phyloP scores from a whole-genome alignment of 2,888 invertebrate genomes.

The Drosophila neotestacea region DNA sequence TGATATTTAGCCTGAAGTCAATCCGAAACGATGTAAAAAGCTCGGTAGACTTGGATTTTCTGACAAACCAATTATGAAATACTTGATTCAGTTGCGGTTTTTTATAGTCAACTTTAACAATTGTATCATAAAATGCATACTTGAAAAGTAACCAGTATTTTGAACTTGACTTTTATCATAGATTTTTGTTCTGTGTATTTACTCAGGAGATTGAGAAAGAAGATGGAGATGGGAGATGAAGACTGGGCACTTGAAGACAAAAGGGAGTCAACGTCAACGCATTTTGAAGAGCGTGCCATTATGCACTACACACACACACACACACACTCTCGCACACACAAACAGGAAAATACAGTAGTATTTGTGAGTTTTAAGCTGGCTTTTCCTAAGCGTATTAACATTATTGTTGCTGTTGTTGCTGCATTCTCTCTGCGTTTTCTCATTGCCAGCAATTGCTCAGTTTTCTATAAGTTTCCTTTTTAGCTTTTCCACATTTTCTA shows the following conservation, averaged over 20 bases:
- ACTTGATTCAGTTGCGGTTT: too few species aligned
- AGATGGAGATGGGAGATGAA: neutral
- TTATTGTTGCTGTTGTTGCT: constrained; percentile 25
- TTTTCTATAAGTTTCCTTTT: constrained; percentile 30
- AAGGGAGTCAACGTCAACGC: constrained; percentile 67
- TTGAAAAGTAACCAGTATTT: too few species aligned
- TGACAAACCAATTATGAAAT: too few species aligned
- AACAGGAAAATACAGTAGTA: constrained; percentile 7
- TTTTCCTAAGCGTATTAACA: constrained; percentile 63
- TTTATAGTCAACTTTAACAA: too few species aligned
- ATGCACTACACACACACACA: constrained; percentile 47
- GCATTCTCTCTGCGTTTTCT: constrained; percentile 21
- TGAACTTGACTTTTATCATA: too few species aligned
- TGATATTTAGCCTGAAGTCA: too few species aligned
- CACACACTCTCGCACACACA: constrained; percentile 21
- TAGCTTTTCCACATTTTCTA: constrained; percentile 13
- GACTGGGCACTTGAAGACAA: constrained; percentile 61
- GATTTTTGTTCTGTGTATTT: too few species aligned
- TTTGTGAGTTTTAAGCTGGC: constrained; percentile 60
- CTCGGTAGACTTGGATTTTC: too few species aligned
- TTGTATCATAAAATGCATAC: too few species aligned
- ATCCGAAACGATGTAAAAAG: too few species aligned
- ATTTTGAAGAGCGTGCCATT: constrained; percentile 64
- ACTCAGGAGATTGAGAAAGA: neutral
- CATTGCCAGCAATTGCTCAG: constrained; percentile 57